Conservation (phyloP, 1,140 invertebrate species). For the Pogonomyrmex barbatus region DNA sequence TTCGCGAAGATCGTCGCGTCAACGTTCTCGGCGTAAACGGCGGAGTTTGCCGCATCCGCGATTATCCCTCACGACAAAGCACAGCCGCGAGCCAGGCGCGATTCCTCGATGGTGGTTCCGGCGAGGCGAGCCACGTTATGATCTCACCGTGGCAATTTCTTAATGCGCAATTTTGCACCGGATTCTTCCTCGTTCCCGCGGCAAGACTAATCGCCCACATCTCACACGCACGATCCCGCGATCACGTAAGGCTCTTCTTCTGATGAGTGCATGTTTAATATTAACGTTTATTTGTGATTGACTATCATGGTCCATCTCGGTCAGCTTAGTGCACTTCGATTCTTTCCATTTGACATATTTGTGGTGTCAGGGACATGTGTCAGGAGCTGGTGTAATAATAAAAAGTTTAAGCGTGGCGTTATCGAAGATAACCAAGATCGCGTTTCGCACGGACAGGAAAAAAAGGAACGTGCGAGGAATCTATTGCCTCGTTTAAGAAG, state of each 20-base stretch:
- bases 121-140: constrained; percentile 54
- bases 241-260: background rate
- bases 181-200: constrained; percentile 69
- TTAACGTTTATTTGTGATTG: background rate
- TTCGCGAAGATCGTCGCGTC: background rate
- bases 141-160: constrained; percentile 69
- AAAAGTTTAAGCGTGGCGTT: background rate
- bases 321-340: background rate
- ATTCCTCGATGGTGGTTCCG: background rate
- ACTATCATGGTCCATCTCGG: background rate
- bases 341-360: background rate
- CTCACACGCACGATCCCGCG: constrained; percentile 14
- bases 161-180: constrained; percentile 71
- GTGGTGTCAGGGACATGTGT: background rate
- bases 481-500: background rate
- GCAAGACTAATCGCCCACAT: constrained; percentile 24
- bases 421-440: background rate
- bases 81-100: background rate
- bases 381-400: background rate
- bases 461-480: background rate
- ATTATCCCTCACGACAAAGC: constrained; percentile 5
- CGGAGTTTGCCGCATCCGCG: background rate
- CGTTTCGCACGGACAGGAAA: background rate
- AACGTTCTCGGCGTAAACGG: constrained; percentile 9
- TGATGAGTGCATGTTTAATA: constrained; percentile 5